Evolutionary conservation across 2,113 vertebrate species (phyloP).

Genomic region (Dicentrarchus labrax): DNA sequence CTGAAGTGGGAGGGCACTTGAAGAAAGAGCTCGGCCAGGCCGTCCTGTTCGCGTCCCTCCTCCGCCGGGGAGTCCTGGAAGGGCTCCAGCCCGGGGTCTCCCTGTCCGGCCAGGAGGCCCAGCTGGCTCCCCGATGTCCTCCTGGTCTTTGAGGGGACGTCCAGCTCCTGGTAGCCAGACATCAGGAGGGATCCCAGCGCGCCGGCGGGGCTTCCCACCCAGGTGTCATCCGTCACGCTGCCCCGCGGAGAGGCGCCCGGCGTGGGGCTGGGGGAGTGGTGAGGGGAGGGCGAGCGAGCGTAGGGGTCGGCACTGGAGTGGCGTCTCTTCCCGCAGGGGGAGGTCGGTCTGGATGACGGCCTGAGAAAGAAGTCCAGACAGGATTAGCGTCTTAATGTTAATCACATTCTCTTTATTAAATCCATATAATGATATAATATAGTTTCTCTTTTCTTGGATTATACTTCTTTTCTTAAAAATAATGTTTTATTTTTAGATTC

Average conservation of each 20-base stretch:
- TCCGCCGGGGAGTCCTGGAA: constrained; percentile 85
- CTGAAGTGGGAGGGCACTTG: constrained; percentile 94
- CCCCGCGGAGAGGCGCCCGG: constrained; percentile 92
- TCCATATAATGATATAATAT: too few species aligned
- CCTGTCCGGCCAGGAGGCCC: constrained; percentile 84
- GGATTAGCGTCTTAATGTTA: background rate
- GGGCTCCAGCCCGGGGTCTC: constrained; percentile 87
- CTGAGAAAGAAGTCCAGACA: constrained; percentile 87
- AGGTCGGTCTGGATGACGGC: constrained; percentile 93
- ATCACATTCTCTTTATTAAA: background rate
- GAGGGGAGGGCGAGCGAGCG: constrained; percentile 90
- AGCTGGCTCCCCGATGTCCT: constrained; percentile 91
- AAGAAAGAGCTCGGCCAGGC: constrained; percentile 92
- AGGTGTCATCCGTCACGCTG: constrained; percentile 93
- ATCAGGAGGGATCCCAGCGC: constrained; percentile 84
- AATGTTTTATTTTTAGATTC: too few species aligned
- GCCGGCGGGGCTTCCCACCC: constrained; percentile 85
- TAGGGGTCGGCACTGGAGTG: constrained; percentile 91
- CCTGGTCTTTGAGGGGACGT: constrained; percentile 95
- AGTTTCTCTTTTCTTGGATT: too few species aligned
- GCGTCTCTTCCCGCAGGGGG: constrained; percentile 94
- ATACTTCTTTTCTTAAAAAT: too few species aligned
- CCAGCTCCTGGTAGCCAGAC: constrained; percentile 87
- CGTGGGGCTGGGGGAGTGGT: constrained; percentile 91
- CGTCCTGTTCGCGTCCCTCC: constrained; percentile 85